phyloP scores from a whole-genome alignment of 2,888 invertebrate genomes.

The Agrilus biguttatus region DNA sequence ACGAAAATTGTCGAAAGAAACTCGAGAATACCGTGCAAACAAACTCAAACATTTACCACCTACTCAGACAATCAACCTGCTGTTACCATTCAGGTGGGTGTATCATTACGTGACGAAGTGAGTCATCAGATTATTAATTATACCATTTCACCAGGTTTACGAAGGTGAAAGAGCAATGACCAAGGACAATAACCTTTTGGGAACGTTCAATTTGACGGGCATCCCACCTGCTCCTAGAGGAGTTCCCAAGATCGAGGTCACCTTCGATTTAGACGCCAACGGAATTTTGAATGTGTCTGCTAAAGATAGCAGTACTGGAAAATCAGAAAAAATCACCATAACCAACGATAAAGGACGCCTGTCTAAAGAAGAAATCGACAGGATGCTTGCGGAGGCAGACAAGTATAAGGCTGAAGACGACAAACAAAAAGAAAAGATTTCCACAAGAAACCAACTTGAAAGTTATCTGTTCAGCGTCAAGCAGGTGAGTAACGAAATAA shows the following conservation, averaged over 20 bases:
- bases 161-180: constrained; percentile 86
- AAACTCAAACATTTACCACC: constrained; percentile 71
- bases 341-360: constrained; percentile 77
- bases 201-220: constrained; percentile 67
- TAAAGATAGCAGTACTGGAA: constrained; percentile 65
- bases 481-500: constrained; percentile 22
- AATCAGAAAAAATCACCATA: constrained; percentile 68
- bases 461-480: constrained; percentile 58
- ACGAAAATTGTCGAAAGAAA: constrained; percentile 74
- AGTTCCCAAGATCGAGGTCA: constrained; percentile 60
- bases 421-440: constrained; percentile 48
- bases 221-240: constrained; percentile 78
- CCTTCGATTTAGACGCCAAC: constrained; percentile 81
- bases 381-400: constrained; percentile 70
- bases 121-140: not conserved
- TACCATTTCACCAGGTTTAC: constrained; percentile 39
- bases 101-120: not conserved
- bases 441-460: constrained; percentile 63
- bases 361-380: constrained; percentile 75
- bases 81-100: constrained; percentile 59
- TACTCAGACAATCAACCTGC: constrained; percentile 86
- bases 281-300: constrained; percentile 74
- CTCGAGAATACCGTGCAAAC: constrained; percentile 64
- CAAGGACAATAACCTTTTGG: constrained; percentile 75
- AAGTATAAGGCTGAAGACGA: constrained; percentile 66